Evolutionary conservation across 2,888 invertebrate species (phyloP), one percentile per base, ranked within the genome.

Genomic region (Falcaria lacertinaria): DNA sequence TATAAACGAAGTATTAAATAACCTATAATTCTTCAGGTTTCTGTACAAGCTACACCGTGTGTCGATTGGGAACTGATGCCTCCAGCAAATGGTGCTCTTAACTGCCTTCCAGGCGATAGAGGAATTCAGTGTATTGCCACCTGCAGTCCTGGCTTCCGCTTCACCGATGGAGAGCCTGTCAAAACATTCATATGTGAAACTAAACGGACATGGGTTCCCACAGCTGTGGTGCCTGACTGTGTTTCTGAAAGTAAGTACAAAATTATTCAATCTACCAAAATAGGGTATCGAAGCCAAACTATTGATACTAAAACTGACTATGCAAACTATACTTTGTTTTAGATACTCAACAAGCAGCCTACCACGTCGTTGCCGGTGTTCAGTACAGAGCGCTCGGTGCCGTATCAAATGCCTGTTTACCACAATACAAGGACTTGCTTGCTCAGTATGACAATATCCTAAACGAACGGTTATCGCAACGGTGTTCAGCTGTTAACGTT

Each of bases 311-410:
- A 19, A 4, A 19, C 19, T 4, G 6, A 19, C n/a, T n/a, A n/a
- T n/a, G n/a, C n/a, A n/a, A n/a, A 45, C 39, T 32, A 39, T 69
- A 61, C 44, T 47, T 50, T 41, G 28, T 81, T 82, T 45, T 73
- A 94, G 95, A 97, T 78, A 97, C 97, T 13, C 96, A 97, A 74
- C 96, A 97, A 90, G 97, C 97, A n/a, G 95, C 96, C 50, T 97
- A 97, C 63, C 97, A 97, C 63, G 96, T 97, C 0, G 93, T 96
- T 0, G 94, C 97, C 0, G 93, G 94, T 16, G 93, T 97, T 0
- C 94, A 93, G 34, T 98, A 97, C 72, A 91, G 97, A 48, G 96
- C 97, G 8, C 96, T 97, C 55, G 97, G 97, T 16, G 97, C 96
- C 7, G 96, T 97, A 2, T 95, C 96, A 0, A 92, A 92, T 47